A percentile compares a stretch with the other conserved stretches of the same genome.
Evolutionary conservation across 2,797 vertebrate genomes (phyloP).

Genomic region (Paramormyrops hopkinsi): DNA sequence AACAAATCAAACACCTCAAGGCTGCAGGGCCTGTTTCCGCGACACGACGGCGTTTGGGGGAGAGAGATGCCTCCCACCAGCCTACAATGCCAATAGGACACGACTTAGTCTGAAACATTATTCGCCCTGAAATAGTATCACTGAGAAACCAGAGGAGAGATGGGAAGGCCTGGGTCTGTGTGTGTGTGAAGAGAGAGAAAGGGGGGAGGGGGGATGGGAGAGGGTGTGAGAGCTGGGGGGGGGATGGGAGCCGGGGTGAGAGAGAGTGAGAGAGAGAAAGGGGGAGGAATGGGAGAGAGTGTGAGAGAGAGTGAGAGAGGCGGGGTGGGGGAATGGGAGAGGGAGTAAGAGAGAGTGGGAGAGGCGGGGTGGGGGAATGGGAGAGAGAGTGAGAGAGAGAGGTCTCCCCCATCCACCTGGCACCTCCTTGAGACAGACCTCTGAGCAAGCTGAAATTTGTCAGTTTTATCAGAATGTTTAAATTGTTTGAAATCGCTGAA

Average conservation of each 20-base stretch:
- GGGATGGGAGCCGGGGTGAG: not conserved
- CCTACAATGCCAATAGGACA: not conserved
- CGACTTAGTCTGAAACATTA: slow-evolving; percentile 3
- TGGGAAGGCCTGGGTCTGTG: not conserved
- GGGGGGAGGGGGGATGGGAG: too few relatives aligned
- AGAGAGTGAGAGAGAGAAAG: not conserved
- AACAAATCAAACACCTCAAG: not conserved
- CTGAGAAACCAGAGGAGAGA: not conserved
- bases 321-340: not conserved
- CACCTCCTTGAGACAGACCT: not conserved
- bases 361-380: not conserved
- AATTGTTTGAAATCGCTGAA: not conserved
- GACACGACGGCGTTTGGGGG: not conserved
- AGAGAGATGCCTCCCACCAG: not conserved
- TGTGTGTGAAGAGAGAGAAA: not conserved
- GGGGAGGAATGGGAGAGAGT: not conserved
- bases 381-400: not conserved
- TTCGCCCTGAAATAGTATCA: not conserved
- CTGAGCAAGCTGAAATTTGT: not conserved
- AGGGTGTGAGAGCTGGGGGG: too few relatives aligned
- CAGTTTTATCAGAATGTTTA: slow-evolving; percentile 3
- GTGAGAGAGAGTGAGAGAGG: not conserved
- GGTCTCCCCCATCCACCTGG: not conserved
- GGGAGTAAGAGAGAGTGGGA: not conserved
- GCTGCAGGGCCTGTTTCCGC: not conserved